phyloP scores from a whole-genome alignment of 2,888 invertebrate genomes.

The Cryptosula pallasiana region DNA sequence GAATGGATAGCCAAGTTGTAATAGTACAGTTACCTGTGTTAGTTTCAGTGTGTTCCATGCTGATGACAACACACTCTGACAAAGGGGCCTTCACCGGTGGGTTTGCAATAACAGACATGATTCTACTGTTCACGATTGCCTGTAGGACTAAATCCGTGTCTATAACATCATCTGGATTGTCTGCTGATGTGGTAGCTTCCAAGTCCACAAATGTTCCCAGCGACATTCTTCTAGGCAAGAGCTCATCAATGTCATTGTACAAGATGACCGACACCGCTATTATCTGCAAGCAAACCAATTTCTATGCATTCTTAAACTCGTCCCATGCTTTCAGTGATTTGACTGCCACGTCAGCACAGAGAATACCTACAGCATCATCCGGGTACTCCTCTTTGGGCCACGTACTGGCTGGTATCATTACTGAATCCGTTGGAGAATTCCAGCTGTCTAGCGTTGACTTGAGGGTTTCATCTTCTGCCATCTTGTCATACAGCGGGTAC shows the following conservation, averaged over 20 bases:
- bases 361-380: constrained; percentile 4
- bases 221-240: not conserved
- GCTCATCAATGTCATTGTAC: not conserved
- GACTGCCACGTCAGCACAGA: not conserved
- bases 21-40: too few species aligned
- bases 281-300: constrained; percentile 2
- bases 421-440: not conserved
- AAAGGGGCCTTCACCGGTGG: not conserved
- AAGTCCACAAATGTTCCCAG: not conserved
- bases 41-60: constrained; percentile 1
- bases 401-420: not conserved
- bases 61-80: constrained; percentile 7
- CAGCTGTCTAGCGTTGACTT: not conserved
- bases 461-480: not conserved
- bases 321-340: not conserved
- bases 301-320: too few species aligned
- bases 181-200: constrained; percentile 14
- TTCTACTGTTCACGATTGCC: not conserved
- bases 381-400: constrained; percentile 4
- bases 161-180: constrained; percentile 5
- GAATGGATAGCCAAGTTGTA: too few species aligned
- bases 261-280: not conserved
- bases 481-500: not conserved
- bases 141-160: not conserved
- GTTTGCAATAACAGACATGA: constrained; percentile 5